Evolutionary conservation across 2,113 vertebrate species (phyloP), one percentile per base, ranked within the genome.

Genomic region (Cathartes aura): DNA sequence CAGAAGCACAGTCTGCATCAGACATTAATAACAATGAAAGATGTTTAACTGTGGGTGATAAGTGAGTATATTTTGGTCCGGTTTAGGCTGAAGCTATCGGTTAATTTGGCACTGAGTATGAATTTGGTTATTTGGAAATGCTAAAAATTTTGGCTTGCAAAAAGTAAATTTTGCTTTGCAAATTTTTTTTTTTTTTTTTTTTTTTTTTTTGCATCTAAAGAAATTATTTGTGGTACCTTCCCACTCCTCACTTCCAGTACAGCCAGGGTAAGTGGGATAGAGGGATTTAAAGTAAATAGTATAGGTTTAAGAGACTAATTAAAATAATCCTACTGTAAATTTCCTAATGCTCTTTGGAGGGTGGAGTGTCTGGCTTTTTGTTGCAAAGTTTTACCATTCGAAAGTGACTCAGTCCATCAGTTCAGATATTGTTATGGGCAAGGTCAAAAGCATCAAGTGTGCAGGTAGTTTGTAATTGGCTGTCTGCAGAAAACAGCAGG

Each of bases 381-480:
- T 16, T 42, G 32, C 38, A 6, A 70, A 70, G 22, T 95, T 94
- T 71, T 7, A 1, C n/a, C 40, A 2, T 63, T 70, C 50, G 74
- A 70, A 89, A 87, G 79, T 3, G 30, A 15, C 59, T 90, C 40
- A 42, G 42, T 23, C 38, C 68, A 22, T 62, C 78, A 2, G 12
- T 79, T 92, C 55, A 11, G 30, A 50, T 42, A 38, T 27, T 52
- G 43, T 93, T 84, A 29, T 26, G 63, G 59, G 72, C 89, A 97
- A 97, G 93, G 95, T 97, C 86, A 73, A 53, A 59, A 93, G 29
- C 78, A 83, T 43, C 21, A 5, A 47, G 78, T 38, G 76, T 53
- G 36, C 63, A 55, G 90, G 88, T 50, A 78, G 43, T 78, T 96
- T 70, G 73, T 71, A 96, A 91, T 21, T 88, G 93, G 42, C 91